These are phyloP conservation scores for Pyrrhia umbra DNA, from an alignment of 2,888 invertebrate genomes.

Conservation along the genomic window DNA sequence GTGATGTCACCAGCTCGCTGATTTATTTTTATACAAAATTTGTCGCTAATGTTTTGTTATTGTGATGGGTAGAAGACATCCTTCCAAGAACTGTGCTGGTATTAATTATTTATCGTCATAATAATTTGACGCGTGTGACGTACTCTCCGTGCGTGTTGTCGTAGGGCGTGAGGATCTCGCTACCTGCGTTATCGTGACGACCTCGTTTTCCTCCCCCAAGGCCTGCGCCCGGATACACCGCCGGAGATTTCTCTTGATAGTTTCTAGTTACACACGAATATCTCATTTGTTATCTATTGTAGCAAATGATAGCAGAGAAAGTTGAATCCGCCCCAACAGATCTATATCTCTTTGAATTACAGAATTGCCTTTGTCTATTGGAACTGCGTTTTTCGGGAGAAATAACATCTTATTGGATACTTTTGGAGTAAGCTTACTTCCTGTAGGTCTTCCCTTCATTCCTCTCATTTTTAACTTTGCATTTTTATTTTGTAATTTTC, in stretches of 20 bases:
- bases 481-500: conserved; percentile 58
- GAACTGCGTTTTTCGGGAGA: neutral
- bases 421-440: neutral
- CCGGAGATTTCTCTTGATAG: conserved; percentile 83
- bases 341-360: conserved; percentile 57
- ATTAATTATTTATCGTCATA: conserved; percentile 43
- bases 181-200: conserved; percentile 77
- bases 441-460: neutral
- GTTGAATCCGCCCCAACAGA: conserved; percentile 64
- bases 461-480: neutral
- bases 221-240: conserved; percentile 79
- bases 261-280: conserved; percentile 78
- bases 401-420: neutral
- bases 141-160: conserved; percentile 51
- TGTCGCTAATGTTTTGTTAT: conserved; percentile 50
- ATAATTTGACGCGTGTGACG: conserved; percentile 37
- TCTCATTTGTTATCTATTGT: conserved; percentile 71
- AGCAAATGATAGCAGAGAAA: conserved; percentile 71
- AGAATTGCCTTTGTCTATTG: conserved; percentile 62
- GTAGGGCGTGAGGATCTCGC: conserved; percentile 58
- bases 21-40: conserved; percentile 57
- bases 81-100: conserved; percentile 48
- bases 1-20: conserved; percentile 61
- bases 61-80: conserved; percentile 38
- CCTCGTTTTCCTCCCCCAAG: conserved; percentile 82